Evolutionary conservation across 1,140 invertebrate genomes (phyloP).

Genomic region (Lordiphosa collinella): DNA sequence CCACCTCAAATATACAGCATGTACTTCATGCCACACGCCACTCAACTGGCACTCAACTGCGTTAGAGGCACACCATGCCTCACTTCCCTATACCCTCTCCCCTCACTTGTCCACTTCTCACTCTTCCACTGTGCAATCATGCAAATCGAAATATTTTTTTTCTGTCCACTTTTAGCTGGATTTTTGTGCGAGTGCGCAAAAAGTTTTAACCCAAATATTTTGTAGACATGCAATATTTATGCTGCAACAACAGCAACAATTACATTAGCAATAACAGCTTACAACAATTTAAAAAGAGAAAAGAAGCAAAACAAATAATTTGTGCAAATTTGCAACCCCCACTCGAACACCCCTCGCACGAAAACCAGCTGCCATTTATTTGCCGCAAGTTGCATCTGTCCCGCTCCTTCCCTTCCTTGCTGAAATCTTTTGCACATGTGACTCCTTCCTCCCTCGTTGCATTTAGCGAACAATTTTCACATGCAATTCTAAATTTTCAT

Average conservation of each 20-base stretch:
- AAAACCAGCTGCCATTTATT: conserved; percentile 41
- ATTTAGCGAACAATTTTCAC: conserved; percentile 66
- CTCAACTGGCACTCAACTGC: conserved; percentile 25
- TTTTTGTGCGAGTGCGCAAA: conserved; percentile 48
- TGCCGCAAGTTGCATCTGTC: conserved; percentile 6
- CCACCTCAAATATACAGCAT: conserved; percentile 4
- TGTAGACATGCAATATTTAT: conserved; percentile 74
- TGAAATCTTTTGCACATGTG: neutral
- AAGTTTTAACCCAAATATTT: conserved; percentile 76
- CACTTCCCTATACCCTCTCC: neutral
- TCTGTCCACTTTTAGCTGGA: conserved; percentile 23
- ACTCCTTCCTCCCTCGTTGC: neutral
- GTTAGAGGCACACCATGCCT: neutral
- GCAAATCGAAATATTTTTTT: conserved; percentile 67
- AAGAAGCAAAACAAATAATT: conserved; percentile 30
- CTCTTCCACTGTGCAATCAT: conserved; percentile 57
- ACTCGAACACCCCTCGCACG: conserved; percentile 25
- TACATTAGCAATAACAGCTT: conserved; percentile 31
- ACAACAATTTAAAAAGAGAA: too few relatives aligned
- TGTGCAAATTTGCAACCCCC: conserved; percentile 23
- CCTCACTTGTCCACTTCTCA: neutral
- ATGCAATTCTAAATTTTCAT: conserved; percentile 71
- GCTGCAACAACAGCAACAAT: conserved; percentile 30
- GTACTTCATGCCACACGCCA: conserved; percentile 29
- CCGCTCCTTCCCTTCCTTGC: conserved; percentile 1